Base-by-base conservation (phyloP, 2,888 invertebrate genomes). In the Thymelicus sylvestris region DNA sequence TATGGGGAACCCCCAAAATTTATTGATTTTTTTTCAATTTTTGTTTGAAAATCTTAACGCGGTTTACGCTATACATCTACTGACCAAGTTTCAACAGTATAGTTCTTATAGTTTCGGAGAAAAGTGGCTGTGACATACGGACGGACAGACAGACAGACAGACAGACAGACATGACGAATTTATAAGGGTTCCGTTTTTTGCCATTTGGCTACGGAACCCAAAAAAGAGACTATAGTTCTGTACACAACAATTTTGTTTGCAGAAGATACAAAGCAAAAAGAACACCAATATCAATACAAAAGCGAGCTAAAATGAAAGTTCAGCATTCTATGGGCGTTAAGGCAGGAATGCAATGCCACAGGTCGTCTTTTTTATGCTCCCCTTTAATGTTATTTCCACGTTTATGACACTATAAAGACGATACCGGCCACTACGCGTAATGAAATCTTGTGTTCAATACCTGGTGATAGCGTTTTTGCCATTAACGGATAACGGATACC, bases 361-460 rank as follows among this genome's bases (percentile, higher is more conserved):
- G 92, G 92, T 93, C 92, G 91, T 84, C 87, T 87, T 92, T 90
- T 93, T 91, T 91, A 92, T 83, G 85, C 79, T 83, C 87, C 82
- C 82, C 86, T 86, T 91, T 92, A 92, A 91, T 92, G 92, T 90
- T 93, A 92, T 91, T 92, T 91, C 86, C 86, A 78, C 90, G 87
- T 93, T 93, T 93, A 93, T 92, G 91, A 90, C 89, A 91, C 92
- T 86, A 92, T 93, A 93, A 93, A 93, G 89, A 84, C 90, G 90
- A 91, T 90, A 89, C 89, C 85, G 88, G 87, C 91, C 93, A 92
- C 93, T 93, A 92, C 90, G 89, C 87, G 92, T 93, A 93, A 93
- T 93, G 93, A 93, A 93, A 93, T 92, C 90, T 89, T 88, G 84
- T 87, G 89, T 89, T 92, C 91, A 87, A 92, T 92, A 91, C 86